phyloP scores from a whole-genome alignment of 2,797 vertebrate species.

The Poeciliopsis paucimaculata region DNA sequence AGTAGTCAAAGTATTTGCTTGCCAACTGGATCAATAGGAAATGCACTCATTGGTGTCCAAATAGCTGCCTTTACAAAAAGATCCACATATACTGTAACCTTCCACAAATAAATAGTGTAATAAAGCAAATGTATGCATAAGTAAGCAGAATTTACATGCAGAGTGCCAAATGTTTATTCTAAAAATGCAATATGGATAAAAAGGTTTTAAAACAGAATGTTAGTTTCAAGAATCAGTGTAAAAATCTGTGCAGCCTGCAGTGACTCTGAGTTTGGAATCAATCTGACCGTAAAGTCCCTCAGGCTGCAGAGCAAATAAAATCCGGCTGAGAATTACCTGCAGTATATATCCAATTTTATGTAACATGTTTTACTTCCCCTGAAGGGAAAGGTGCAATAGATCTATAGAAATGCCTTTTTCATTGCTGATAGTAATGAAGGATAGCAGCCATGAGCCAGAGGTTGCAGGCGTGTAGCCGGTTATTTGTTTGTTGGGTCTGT shows the following conservation, averaged over 20 bases:
- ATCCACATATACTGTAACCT: not conserved
- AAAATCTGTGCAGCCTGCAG: not conserved
- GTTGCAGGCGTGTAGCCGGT: not conserved
- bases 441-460: not conserved
- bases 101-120: not conserved
- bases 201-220: not conserved
- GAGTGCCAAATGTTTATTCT: not conserved
- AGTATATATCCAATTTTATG: conserved; percentile 6
- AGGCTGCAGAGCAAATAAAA: conserved; percentile 5
- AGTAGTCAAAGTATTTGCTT: not conserved
- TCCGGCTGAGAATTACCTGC: conserved; percentile 2
- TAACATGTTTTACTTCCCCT: conserved; percentile 9
- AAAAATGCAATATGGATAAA: not conserved
- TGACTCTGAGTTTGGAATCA: not conserved
- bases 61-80: not conserved
- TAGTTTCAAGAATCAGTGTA: not conserved
- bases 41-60: not conserved
- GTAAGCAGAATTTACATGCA: not conserved
- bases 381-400: conserved; percentile 6
- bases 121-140: not conserved
- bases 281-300: conserved; percentile 1
- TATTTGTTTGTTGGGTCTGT: not conserved
- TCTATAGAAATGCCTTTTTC: conserved; percentile 7
- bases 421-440: conserved; percentile 11
- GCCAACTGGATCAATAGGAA: not conserved